Evolutionary conservation across 2,888 invertebrate species (phyloP).

Genomic region (Hydrotaea cyrtoneurina): DNA sequence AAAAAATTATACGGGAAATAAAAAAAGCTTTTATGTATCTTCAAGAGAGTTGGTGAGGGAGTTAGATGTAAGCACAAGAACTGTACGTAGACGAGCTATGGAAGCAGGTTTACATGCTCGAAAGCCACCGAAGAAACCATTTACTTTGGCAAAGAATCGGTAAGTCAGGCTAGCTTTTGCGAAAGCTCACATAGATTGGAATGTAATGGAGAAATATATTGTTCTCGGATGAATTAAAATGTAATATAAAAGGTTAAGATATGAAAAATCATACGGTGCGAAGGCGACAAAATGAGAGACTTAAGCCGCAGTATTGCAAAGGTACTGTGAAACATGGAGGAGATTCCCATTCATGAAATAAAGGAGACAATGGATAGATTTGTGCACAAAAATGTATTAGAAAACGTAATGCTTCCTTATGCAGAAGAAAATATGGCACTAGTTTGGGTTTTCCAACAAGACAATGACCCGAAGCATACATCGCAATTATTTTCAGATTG

Average conservation of each 20-base stretch:
- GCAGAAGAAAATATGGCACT: not conserved
- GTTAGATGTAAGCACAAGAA: not conserved
- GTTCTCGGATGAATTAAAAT: slow-evolving; percentile 8
- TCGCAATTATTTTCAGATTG: not conserved
- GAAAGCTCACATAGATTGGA: slow-evolving; percentile 1
- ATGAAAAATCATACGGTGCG: not conserved
- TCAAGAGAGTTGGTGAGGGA: not conserved
- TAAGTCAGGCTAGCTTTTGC: not conserved
- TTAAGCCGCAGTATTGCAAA: not conserved
- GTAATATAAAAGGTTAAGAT: slow-evolving; percentile 3
- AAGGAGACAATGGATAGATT: not conserved
- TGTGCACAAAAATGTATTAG: not conserved
- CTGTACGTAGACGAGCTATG: not conserved
- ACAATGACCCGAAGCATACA: slow-evolving; percentile 1
- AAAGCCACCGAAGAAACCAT: not conserved
- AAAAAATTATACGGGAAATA: slow-evolving; percentile 7
- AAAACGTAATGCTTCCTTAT: not conserved
- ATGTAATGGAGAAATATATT: slow-evolving; percentile 18
- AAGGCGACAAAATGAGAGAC: not conserved
- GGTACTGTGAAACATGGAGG: not conserved
- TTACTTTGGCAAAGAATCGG: slow-evolving; percentile 12
- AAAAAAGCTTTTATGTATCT: not conserved
- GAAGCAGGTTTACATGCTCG: not conserved
- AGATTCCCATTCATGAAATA: not conserved
- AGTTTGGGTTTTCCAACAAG: not conserved